Conservation (phyloP, 2,888 invertebrate genomes). For the Plebejus melissa region DNA sequence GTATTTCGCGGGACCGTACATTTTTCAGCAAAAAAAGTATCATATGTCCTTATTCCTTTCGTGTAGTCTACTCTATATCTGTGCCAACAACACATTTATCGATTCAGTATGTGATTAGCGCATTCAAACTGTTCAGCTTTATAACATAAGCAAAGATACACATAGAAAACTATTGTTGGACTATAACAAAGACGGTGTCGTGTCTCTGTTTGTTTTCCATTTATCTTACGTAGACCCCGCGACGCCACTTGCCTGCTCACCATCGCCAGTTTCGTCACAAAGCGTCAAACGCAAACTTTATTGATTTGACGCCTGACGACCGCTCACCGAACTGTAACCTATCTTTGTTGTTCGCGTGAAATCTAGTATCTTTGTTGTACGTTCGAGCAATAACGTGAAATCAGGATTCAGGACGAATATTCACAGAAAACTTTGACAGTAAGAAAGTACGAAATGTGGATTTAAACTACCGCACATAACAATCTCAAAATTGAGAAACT, state of each 20-base stretch:
- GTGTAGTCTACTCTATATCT: no score
- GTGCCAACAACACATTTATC: no score
- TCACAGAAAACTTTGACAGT: neutral
- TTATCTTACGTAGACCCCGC: constrained; percentile 24
- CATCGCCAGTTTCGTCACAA: constrained; percentile 2
- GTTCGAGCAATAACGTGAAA: neutral
- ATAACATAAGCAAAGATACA: no score
- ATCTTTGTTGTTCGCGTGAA: neutral
- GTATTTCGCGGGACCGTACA: no score
- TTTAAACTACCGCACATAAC: neutral
- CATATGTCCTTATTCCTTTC: no score
- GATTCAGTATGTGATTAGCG: neutral
- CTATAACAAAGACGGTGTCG: neutral
- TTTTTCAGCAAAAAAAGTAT: no score
- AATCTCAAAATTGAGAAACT: no score
- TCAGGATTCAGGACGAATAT: neutral
- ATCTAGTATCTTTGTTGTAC: neutral
- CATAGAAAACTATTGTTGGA: neutral
- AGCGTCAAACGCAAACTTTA: constrained; percentile 26
- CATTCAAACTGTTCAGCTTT: neutral
- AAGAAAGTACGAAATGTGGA: neutral
- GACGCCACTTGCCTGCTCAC: neutral
- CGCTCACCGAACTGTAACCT: constrained; percentile 2
- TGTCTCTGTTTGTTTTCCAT: constrained; percentile 13
- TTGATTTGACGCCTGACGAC: constrained; percentile 22